Evolutionary conservation across 2,888 invertebrate species (phyloP), one percentile per base, ranked within the genome.

Genomic region (Pollenia angustigena): DNA sequence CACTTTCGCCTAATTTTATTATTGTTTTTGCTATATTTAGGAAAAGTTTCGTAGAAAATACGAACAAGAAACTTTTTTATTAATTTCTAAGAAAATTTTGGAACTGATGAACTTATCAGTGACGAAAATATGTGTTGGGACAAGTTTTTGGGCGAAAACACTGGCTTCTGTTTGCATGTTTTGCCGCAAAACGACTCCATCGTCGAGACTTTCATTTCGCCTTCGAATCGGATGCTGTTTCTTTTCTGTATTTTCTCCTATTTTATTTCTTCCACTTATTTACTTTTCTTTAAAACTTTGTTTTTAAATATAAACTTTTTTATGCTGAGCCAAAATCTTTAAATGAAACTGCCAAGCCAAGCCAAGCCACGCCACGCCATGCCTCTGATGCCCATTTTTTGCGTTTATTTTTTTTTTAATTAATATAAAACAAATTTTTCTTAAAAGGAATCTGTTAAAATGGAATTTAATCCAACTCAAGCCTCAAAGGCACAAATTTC

Each of bases 381-480:
- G 56, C 75, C 68, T 60, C 0, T 69, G 32, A 58, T 23, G 69
- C 54, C 60, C 32, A n/a, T 12, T 2, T 8, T 44, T 10, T 54
- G 82, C 60, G 40, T 48, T n/a, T 14, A 10, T 7, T 54, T 14
- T 68, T 56, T 60, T 54, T 74, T 14, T 60, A 40, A 48, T 68
- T 75, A 18, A 79, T 50, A 14, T 71, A 52, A 52, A 12, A 42
- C 9, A 52, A 74, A 62, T 50, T 50, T 76, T 56, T 80, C 48
- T 84, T 84, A 81, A 54, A 81, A 89, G 89, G 88, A 88, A 89
- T 69, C 88, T 71, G 62, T 69, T 18, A 74, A 84, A 87, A 78
- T 88, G 89, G 91, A 91, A 88, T 86, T 90, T 69, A 90, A 90
- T 72, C 92, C 90, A 78, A 93, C 93, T 89, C 91, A 93, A 69